Conservation (phyloP, 2,113 vertebrate species). For the Centropus unirufus region DNA sequence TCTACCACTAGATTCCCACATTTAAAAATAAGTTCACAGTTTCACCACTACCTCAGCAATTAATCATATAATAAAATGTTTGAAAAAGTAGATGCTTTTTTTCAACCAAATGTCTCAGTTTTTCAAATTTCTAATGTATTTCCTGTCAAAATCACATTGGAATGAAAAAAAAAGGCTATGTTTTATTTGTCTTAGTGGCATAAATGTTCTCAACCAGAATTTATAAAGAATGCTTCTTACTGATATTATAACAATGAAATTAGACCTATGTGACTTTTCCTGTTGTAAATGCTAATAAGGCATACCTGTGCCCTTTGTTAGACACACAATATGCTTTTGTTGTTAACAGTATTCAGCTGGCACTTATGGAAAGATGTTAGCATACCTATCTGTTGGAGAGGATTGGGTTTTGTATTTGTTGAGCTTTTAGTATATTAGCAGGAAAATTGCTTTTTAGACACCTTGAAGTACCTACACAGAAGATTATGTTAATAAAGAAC, state of each 20-base stretch:
- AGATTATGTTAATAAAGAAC: not conserved
- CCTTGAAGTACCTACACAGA: not conserved
- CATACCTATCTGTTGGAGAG: not conserved
- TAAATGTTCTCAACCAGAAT: conserved; percentile 6
- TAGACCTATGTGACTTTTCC: conserved; percentile 1
- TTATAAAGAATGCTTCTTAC: not conserved
- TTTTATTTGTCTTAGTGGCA: not conserved
- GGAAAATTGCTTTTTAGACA: not conserved
- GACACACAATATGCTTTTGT: not conserved
- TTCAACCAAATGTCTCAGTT: not conserved
- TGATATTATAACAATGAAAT: conserved; percentile 33
- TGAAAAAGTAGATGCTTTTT: not conserved
- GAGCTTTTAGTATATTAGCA: not conserved
- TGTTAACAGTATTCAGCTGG: not conserved
- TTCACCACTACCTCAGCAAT: not conserved
- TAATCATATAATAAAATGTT: not conserved
- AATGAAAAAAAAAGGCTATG: not conserved
- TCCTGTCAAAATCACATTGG: not conserved
- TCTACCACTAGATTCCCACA: not conserved
- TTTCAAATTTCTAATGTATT: not conserved
- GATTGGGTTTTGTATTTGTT: not conserved
- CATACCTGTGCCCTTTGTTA: not conserved
- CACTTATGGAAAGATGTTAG: not conserved
- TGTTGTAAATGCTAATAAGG: conserved; percentile 1
- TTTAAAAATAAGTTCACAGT: not conserved